A percentile compares a stretch with the other conserved stretches of the same genome.
These are phyloP conservation scores for Temnothorax nylanderi DNA, from an alignment of 1,140 invertebrate species.

Conservation along the genomic window DNA sequence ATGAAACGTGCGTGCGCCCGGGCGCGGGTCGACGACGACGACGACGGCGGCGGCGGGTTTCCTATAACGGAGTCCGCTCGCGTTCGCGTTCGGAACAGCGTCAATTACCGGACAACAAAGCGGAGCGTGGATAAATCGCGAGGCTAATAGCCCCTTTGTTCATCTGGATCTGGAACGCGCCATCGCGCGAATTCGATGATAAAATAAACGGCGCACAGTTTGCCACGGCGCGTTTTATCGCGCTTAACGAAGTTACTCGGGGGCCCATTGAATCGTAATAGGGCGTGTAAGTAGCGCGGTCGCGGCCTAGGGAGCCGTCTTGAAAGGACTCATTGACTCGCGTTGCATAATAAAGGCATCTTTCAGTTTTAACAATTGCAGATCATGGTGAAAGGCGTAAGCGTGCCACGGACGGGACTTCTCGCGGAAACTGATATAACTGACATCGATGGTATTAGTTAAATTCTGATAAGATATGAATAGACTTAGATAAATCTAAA, in stretches of 20 bases:
- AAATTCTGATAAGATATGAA: not conserved
- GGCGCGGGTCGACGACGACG: not conserved
- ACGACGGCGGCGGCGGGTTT: not conserved
- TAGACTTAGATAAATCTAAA: not conserved
- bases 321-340: slow-evolving; percentile 23
- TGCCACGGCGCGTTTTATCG: slow-evolving; percentile 17
- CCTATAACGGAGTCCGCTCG: slow-evolving; percentile 55
- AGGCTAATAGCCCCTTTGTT: slow-evolving; percentile 66
- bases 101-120: slow-evolving; percentile 65
- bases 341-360: slow-evolving; percentile 29
- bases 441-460: not conserved
- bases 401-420: not conserved
- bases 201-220: slow-evolving; percentile 51
- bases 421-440: not conserved
- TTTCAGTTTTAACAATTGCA: slow-evolving; percentile 14
- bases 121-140: slow-evolving; percentile 50
- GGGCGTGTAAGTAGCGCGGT: slow-evolving; percentile 50
- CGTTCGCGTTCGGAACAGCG: slow-evolving; percentile 41
- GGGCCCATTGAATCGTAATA: slow-evolving; percentile 28
- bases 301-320: not conserved
- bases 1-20: slow-evolving; percentile 10
- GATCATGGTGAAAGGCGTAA: not conserved
- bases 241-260: slow-evolving; percentile 49
- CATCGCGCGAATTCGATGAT: slow-evolving; percentile 47
- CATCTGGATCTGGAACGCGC: slow-evolving; percentile 35